Conservation (phyloP, 92 coral and sea anemone species). For the Bergia sp. region DNA sequence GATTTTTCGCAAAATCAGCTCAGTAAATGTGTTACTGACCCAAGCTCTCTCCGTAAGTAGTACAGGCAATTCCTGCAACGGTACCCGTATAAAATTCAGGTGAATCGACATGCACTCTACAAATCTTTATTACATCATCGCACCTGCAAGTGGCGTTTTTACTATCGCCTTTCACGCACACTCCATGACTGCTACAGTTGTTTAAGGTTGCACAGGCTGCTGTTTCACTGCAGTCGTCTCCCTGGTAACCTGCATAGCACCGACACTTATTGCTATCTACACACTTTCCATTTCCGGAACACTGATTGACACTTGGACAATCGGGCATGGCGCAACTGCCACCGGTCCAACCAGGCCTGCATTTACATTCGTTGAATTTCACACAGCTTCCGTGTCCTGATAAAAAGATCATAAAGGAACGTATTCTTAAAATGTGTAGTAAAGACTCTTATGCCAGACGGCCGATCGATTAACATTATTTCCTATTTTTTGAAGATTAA, state of each 20-base stretch:
- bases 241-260: constrained; percentile 54
- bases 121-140: not conserved
- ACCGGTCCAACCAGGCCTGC: constrained; percentile 50
- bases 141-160: constrained; percentile 51
- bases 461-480: no score
- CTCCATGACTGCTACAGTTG: constrained; percentile 64
- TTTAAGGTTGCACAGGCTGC: constrained; percentile 52
- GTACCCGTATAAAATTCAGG: no score
- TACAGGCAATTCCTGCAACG: no score
- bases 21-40: no score
- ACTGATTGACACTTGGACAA: constrained; percentile 45
- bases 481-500: no score
- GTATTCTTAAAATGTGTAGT: no score
- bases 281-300: constrained; percentile 57
- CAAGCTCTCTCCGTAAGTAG: no score
- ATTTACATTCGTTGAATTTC: constrained; percentile 27
- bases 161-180: constrained; percentile 32
- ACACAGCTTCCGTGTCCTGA: constrained; percentile 43
- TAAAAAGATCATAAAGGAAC: no score
- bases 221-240: constrained; percentile 47
- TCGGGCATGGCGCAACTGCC: constrained; percentile 51
- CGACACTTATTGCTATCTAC: constrained; percentile 56
- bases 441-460: no score
- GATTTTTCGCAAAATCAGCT: no score
- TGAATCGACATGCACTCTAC: no score